Percentiles rank a stretch among this genome's conserved stretches.
Evolutionary conservation across 2,888 invertebrate species (phyloP).

Genomic region (Euspilapteryx auroguttella): DNA sequence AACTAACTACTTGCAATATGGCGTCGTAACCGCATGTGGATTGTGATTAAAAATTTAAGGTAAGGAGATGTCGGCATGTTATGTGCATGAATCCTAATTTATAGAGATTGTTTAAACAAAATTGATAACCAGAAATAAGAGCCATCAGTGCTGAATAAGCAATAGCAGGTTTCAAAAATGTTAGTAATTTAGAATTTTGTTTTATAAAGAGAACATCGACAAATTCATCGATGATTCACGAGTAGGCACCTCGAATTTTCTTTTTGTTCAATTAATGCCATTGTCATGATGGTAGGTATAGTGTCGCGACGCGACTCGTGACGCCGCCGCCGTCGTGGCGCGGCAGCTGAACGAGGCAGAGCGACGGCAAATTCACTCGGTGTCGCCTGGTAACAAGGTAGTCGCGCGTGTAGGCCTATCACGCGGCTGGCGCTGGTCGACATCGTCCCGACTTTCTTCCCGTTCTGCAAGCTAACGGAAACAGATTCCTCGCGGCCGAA

Average conservation of each 20-base stretch:
- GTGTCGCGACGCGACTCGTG: background rate
- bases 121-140: no score
- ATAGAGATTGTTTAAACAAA: no score
- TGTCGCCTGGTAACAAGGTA: constrained; percentile 12
- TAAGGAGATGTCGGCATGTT: no score
- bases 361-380: constrained; percentile 3
- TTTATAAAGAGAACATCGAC: no score
- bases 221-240: no score
- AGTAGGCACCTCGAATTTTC: constrained; percentile 55
- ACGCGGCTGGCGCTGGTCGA: no score
- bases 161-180: no score
- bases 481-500: constrained; percentile 51
- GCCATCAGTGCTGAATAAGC: no score
- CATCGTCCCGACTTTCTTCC: constrained; percentile 8
- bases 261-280: constrained; percentile 36
- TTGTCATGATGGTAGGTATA: constrained; percentile 9
- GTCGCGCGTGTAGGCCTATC: constrained; percentile 8
- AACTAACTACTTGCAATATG: constrained; percentile 20
- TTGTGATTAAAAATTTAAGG: no score
- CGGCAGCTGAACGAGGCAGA: constrained; percentile 11
- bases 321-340: constrained; percentile 10
- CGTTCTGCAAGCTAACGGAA: constrained; percentile 34
- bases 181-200: no score
- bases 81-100: no score
- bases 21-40: no score